These are phyloP conservation scores for Brachionichthys hirsutus DNA, from an alignment of 2,113 vertebrate genomes.

Conservation along the genomic window DNA sequence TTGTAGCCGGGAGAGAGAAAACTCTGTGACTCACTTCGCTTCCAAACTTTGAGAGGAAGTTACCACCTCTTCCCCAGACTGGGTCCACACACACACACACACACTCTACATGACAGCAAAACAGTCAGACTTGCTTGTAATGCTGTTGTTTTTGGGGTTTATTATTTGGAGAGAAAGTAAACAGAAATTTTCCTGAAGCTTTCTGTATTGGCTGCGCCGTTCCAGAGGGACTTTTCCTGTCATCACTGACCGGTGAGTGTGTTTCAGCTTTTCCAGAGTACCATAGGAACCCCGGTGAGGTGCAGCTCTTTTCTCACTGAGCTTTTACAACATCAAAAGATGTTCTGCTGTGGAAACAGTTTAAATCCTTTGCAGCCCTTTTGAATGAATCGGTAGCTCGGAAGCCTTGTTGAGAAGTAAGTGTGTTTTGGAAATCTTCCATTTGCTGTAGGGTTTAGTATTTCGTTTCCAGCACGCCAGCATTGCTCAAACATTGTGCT, in stretches of 20 bases:
- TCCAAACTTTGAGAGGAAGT: conserved; percentile 73
- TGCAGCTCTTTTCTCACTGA: conserved; percentile 7
- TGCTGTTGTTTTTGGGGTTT: conserved; percentile 16
- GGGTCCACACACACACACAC: conserved; percentile 30
- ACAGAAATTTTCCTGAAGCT: conserved; percentile 15
- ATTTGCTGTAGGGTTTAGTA: conserved; percentile 18
- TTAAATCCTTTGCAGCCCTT: conserved; percentile 9
- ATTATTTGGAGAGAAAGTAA: conserved; percentile 47
- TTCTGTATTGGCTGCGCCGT: conserved; percentile 38
- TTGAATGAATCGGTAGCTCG: conserved; percentile 12
- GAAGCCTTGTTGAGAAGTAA: conserved; percentile 16
- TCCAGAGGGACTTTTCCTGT: conserved; percentile 25
- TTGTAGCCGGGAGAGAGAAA: conserved; percentile 64
- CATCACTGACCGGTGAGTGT: conserved; percentile 63
- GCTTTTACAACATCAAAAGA: background rate
- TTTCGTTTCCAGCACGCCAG: conserved; percentile 25
- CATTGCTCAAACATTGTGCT: too few species aligned
- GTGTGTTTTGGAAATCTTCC: conserved; percentile 27
- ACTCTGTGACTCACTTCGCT: conserved; percentile 65
- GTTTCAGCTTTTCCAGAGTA: conserved; percentile 14
- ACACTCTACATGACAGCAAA: conserved; percentile 39
- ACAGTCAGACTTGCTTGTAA: conserved; percentile 43
- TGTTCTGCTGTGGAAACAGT: background rate
- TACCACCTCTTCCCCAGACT: conserved; percentile 73
- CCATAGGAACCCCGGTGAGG: conserved; percentile 16